Percentiles rank a stretch among this genome's conserved stretches.
Evolutionary conservation across 2,797 vertebrate species (phyloP).

Genomic region (Crypturellus tataupa): DNA sequence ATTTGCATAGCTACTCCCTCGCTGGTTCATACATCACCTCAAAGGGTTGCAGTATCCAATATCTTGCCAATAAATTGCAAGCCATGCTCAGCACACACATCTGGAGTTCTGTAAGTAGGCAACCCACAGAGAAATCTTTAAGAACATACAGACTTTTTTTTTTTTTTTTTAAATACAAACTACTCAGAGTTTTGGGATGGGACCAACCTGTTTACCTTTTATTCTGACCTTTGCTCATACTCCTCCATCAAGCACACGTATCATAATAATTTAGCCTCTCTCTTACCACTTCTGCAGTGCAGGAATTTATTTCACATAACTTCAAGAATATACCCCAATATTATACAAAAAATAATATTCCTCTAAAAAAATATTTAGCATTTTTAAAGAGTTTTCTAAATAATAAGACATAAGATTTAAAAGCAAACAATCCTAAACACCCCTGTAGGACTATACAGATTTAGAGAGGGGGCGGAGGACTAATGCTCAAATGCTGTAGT

Average conservation of each 20-base stretch:
- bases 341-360: not conserved
- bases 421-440: not conserved
- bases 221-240: not conserved
- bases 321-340: not conserved
- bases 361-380: not conserved
- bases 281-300: not conserved
- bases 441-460: not conserved
- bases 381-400: not conserved
- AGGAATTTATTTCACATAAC: not conserved
- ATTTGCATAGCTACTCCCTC: not conserved
- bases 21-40: rapidly evolving
- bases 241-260: not conserved
- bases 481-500: constrained; percentile 26
- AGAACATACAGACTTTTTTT: not conserved
- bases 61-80: not conserved
- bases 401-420: not conserved
- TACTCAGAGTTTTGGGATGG: not conserved
- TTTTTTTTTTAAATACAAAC: not conserved
- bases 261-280: not conserved
- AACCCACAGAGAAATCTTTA: not conserved
- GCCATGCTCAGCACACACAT: not conserved
- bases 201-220: not conserved
- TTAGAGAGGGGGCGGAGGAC: not conserved
- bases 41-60: not conserved
- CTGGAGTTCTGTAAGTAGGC: not conserved